Evolutionary conservation across 37 sponge, comb jelly and placozoan genomes (phyloP), one percentile per base, ranked within the genome.

Genomic region (Chondrosia reniformis): DNA sequence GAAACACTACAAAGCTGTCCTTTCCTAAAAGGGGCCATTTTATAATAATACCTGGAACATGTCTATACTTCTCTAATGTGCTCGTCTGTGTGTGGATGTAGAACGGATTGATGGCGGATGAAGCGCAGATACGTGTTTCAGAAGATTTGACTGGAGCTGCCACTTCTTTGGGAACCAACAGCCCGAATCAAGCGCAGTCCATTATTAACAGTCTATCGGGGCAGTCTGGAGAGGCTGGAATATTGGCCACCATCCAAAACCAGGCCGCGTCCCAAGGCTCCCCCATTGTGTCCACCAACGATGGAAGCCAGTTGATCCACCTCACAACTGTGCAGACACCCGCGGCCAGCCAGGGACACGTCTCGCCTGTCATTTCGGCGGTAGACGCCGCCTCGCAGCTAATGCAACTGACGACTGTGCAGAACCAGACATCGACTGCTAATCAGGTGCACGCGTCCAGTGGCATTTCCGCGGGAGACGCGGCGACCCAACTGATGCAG

Each of bases 401-500:
- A n/a, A n/a, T n/a, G n/a, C n/a, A n/a, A n/a, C n/a, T n/a, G n/a
- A n/a, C n/a, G n/a, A n/a, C n/a, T n/a, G n/a, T n/a, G n/a, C n/a
- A n/a, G n/a, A n/a, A n/a, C n/a, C n/a, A n/a, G n/a, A n/a, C n/a
- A n/a, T n/a, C n/a, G n/a, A n/a, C n/a, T n/a, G n/a, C n/a, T n/a
- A n/a, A n/a, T n/a, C n/a, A n/a, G n/a, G n/a, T n/a, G n/a, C n/a
- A n/a, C n/a, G 61, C 30, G 6, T 30, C 61, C n/a, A 30, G 28
- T 13, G 61, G n/a, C 6, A 59, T 59, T 25, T 59, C 61, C 22
- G 28, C 61, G 28, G 33, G 15, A 21, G 67, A 64, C n/a, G 52
- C 41, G 17, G 64, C 84, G 42, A 75, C 81, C 25, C 63, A 80
- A 0, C 41, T 82, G 7, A 37, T 77, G 39, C 87, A 81, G 38